phyloP scores from a whole-genome alignment of 2,113 vertebrate genomes.

The Numida meleagris region DNA sequence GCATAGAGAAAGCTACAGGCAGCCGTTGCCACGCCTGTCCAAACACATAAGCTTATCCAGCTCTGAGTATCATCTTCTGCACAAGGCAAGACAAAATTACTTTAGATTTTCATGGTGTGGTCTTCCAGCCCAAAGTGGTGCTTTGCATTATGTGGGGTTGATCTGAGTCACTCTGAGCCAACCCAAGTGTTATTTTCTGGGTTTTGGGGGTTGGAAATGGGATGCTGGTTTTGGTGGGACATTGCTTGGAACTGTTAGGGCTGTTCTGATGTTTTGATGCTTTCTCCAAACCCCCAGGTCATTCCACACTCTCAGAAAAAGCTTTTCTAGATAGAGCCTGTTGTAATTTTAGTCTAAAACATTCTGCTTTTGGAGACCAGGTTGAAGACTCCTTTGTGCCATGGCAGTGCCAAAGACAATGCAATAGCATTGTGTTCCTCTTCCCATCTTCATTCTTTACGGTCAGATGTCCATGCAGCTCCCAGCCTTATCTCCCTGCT shows the following conservation, averaged over 20 bases:
- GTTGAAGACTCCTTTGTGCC: not conserved
- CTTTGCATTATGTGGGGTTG: accelerated
- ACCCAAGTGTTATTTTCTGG: not conserved
- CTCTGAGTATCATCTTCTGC: not conserved
- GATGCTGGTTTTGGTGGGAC: accelerated
- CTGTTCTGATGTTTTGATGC: not conserved
- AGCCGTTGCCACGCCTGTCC: not conserved
- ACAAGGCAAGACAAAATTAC: not conserved
- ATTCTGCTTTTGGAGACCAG: not conserved
- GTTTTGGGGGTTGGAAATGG: not conserved
- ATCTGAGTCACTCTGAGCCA: not conserved
- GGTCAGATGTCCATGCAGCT: not conserved
- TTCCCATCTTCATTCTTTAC: accelerated
- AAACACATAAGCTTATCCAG: accelerated
- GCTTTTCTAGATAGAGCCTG: not conserved
- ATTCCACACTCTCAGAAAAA: not conserved
- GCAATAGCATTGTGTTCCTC: not conserved
- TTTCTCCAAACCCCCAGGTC: not conserved
- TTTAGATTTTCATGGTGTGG: accelerated
- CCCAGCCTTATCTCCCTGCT: not conserved
- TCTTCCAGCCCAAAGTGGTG: not conserved
- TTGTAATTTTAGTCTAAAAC: not conserved
- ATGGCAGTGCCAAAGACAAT: not conserved
- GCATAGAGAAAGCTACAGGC: not conserved
- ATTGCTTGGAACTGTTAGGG: accelerated